Evolutionary conservation across 2,888 invertebrate species (phyloP), one percentile per base, ranked within the genome.

Genomic region (Acholoe squamosa): DNA sequence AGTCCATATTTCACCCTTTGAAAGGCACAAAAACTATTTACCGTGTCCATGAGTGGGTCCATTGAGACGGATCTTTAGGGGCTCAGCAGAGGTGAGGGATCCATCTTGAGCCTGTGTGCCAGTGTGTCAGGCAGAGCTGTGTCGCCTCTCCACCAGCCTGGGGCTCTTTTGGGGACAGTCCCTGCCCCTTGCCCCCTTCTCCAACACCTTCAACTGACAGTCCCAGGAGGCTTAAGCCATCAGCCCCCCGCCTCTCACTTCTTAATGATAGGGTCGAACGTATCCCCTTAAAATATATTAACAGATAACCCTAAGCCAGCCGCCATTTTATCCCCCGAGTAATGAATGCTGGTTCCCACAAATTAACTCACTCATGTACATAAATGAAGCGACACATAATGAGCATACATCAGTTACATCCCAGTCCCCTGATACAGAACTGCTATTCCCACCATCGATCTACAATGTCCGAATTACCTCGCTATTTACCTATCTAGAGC

Each of bases 1-100:
- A 71, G 71, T 14, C 71, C 71, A 71, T 71, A 71, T 71, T 71
- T 71, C 71, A 71, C 71, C 3, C 25, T 71, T 71, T 71, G 25
- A 22, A 25, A n/a, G 28, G 19, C 28, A 28, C 25, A 71, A 71
- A 71, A 71, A 71, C 31, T 25, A 7, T 71, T 71, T 71, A 25
- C 28, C 71, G 14, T 14, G 71, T 71, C 71, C 25, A 3, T 22
- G 25, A 71, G 25, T n/a, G 14, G n/a, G 28, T 1, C 71, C 71
- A 28, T 71, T 25, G 71, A 71, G 71, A 71, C 71, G 25, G 31
- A 28, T 25, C 71, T 71, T 71, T 71, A 71, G 71, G 71, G 31
- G 71, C 14, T 25, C 28, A 71, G 12, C 14, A 16, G 71, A 71
- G 14, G 71, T n/a, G 71, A 71, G 71, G 61, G 14, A 25, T 71